Percentiles rank a stretch among this genome's conserved stretches.
These are phyloP conservation scores for Amiota minor DNA, from an alignment of 2,888 invertebrate genomes.

Conservation along the genomic window DNA sequence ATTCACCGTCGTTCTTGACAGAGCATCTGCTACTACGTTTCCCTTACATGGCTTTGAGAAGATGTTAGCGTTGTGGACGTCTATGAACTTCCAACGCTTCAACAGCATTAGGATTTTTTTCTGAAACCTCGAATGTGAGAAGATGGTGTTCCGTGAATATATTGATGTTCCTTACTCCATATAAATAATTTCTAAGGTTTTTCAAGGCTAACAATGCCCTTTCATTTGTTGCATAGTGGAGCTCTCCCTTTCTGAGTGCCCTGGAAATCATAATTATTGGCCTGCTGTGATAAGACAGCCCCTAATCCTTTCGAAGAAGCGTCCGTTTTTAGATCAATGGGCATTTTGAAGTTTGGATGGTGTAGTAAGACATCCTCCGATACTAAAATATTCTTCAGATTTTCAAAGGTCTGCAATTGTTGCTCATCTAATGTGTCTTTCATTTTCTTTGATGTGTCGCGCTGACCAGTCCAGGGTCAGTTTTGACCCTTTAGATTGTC, in stretches of 20 bases:
- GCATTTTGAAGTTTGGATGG: not conserved
- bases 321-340: not conserved
- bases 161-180: not conserved
- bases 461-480: not conserved
- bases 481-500: not conserved
- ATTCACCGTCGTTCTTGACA: too few relatives aligned
- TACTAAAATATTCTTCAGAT: not conserved
- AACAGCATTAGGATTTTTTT: too few relatives aligned
- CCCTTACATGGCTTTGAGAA: too few relatives aligned
- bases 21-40: too few relatives aligned
- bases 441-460: not conserved
- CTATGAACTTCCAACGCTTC: too few relatives aligned
- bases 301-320: not conserved
- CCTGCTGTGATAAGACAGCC: not conserved
- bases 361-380: not conserved
- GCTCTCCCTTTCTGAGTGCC: not conserved
- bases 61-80: too few relatives aligned
- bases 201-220: not conserved
- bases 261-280: not conserved
- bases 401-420: not conserved
- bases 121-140: too few relatives aligned
- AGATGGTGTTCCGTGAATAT: not conserved
- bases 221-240: not conserved
- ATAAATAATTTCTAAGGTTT: too few relatives aligned
- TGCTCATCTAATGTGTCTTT: too few relatives aligned